Evolutionary conservation across 2,113 vertebrate genomes (phyloP), one percentile per base, ranked within the genome.

Genomic region (Hippolais icterina): DNA sequence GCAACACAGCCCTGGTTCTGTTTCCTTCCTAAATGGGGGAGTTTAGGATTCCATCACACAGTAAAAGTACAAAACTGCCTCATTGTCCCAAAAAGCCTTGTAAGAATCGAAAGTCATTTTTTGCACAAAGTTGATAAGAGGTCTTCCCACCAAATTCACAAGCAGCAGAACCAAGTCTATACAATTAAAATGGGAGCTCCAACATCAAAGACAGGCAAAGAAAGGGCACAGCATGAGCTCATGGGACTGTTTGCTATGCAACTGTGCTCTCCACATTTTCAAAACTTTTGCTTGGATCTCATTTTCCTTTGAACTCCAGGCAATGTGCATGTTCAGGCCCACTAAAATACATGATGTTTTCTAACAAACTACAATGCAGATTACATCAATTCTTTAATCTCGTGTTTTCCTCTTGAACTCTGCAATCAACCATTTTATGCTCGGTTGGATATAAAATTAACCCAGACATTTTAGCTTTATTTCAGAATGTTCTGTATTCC

Each of bases 141-240:
- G 28, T 74, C 37, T 89, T 89, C 47, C 76, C 15, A 6, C 49
- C 75, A 63, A 70, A 89, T 71, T 66, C 64, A 78, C 44, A 78
- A 66, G 76, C 63, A 74, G 75, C 15, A 66, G 54, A 44, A 87
- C 53, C 65, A 89, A 81, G 47, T 41, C 65, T 56, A 31, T 63
- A n/a, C 1, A 3, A 88, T 75, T 75, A 83, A 90, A 94, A 71
- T 8, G 18, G 64, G 87, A 92, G n/a, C 41, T 78, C 52, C 44
- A 63, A 44, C 72, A 92, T 96, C 94, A 97, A 93, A 95, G 83
- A 42, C 89, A 75, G 52, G 11, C 35, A 94, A 91, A 81, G 83
- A 90, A 94, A 82, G 44, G 31, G n/a, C 91, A 52, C 87, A 91
- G 93, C 83, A 44, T 25, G 91, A 91, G 56, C n/a, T 89, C 70